phyloP scores from a whole-genome alignment of 2,797 vertebrate species.

The Momotus momota region DNA sequence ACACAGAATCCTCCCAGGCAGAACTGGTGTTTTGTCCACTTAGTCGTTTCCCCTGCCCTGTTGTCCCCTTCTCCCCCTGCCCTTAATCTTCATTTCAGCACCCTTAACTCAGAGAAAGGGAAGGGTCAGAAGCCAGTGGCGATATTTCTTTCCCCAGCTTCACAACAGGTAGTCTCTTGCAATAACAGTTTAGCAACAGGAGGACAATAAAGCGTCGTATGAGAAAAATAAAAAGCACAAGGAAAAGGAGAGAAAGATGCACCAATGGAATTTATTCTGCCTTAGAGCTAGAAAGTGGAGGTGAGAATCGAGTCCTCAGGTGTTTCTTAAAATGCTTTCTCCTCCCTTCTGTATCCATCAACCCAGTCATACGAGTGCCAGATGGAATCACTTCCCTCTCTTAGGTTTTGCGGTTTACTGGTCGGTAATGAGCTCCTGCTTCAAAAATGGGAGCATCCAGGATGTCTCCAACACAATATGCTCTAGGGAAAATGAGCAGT shows the following conservation, averaged over 20 bases:
- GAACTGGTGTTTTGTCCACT: not conserved
- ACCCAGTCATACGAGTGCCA: not conserved
- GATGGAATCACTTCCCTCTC: not conserved
- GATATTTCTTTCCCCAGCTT: not conserved
- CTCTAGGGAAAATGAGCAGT: not conserved
- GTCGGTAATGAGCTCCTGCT: not conserved
- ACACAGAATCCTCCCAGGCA: not conserved
- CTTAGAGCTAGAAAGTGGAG: not conserved
- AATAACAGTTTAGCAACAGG: conserved; percentile 4
- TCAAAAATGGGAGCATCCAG: not conserved
- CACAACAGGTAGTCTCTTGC: not conserved
- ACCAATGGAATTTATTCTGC: not conserved
- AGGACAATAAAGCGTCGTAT: not conserved
- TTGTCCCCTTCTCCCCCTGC: not conserved
- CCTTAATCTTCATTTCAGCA: not conserved
- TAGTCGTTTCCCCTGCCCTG: not conserved
- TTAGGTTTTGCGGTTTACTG: not conserved
- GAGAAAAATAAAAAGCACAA: not conserved
- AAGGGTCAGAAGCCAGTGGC: not conserved
- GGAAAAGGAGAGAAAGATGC: not conserved
- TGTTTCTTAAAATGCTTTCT: not conserved
- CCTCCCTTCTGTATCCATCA: not conserved
- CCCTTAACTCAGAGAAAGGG: not conserved
- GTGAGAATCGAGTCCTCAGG: not conserved
- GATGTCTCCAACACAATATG: not conserved